These are phyloP conservation scores for Myotis brandtii DNA, from an alignment of 2,113 vertebrate species.

Conservation along the genomic window DNA sequence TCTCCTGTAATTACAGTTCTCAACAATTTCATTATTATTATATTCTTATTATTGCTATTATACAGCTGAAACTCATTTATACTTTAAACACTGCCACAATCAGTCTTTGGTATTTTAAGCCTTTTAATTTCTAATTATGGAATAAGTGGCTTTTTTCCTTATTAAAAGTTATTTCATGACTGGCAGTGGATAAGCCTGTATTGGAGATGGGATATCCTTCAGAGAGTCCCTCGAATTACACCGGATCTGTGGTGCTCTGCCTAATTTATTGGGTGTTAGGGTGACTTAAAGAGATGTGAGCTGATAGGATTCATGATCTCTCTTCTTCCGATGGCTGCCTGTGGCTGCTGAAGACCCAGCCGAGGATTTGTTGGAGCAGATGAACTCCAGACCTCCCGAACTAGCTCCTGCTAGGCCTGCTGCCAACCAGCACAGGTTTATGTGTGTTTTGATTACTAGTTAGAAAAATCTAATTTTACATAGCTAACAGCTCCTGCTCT, in stretches of 20 bases:
- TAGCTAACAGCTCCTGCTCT: neutral
- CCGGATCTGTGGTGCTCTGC: neutral
- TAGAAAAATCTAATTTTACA: neutral
- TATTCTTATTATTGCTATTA: neutral
- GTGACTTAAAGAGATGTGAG: neutral
- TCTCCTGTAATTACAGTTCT: neutral
- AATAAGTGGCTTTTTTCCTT: neutral
- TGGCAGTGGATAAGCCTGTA: neutral
- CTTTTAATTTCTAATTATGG: constrained; percentile 21
- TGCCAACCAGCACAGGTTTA: neutral
- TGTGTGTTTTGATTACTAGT: constrained; percentile 16
- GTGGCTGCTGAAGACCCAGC: neutral
- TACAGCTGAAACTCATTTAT: neutral
- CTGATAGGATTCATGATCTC: neutral
- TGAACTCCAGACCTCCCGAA: neutral
- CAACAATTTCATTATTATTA: neutral
- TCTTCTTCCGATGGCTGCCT: neutral
- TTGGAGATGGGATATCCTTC: neutral
- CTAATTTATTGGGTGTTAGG: constrained; percentile 35
- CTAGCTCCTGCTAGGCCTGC: neutral
- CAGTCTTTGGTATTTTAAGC: neutral
- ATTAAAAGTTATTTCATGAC: neutral
- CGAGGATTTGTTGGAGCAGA: neutral
- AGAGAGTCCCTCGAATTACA: neutral
- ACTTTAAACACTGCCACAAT: neutral